phyloP scores from a whole-genome alignment of 2,888 invertebrate species.

The Morinoia aosen region DNA sequence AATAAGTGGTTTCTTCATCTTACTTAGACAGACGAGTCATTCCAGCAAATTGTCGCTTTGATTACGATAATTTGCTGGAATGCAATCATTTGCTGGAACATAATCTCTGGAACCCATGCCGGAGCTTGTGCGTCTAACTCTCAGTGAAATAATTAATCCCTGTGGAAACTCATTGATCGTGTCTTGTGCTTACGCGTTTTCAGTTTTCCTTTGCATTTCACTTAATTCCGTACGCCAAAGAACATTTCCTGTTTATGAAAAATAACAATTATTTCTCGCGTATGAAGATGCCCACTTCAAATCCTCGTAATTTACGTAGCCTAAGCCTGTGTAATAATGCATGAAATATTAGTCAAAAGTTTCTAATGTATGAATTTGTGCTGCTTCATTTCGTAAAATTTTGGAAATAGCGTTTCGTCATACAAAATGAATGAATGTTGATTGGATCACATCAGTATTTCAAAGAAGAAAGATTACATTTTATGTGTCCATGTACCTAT shows the following conservation, averaged over 20 bases:
- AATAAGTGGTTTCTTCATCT: not conserved
- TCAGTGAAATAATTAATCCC: not conserved
- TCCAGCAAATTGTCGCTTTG: not conserved
- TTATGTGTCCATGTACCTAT: constrained; percentile 8
- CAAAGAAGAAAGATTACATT: not conserved
- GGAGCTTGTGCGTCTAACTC: not conserved
- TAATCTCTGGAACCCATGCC: not conserved
- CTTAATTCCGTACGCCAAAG: not conserved
- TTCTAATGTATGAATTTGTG: not conserved
- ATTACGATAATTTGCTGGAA: not conserved
- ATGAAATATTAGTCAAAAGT: not conserved
- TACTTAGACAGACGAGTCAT: not conserved
- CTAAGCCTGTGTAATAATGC: not conserved
- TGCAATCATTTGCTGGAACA: not conserved
- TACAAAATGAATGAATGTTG: not conserved
- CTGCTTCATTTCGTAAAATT: not conserved
- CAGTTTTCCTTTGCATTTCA: not conserved
- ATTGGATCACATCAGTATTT: not conserved
- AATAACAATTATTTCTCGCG: not conserved
- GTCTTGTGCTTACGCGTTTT: not conserved
- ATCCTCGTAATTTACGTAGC: not conserved
- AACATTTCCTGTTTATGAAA: not conserved
- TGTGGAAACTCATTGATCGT: not conserved
- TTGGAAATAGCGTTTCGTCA: not conserved
- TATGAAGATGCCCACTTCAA: not conserved